Evolutionary conservation across 2,113 vertebrate genomes (phyloP).

Genomic region (Mormyrus lacerda): DNA sequence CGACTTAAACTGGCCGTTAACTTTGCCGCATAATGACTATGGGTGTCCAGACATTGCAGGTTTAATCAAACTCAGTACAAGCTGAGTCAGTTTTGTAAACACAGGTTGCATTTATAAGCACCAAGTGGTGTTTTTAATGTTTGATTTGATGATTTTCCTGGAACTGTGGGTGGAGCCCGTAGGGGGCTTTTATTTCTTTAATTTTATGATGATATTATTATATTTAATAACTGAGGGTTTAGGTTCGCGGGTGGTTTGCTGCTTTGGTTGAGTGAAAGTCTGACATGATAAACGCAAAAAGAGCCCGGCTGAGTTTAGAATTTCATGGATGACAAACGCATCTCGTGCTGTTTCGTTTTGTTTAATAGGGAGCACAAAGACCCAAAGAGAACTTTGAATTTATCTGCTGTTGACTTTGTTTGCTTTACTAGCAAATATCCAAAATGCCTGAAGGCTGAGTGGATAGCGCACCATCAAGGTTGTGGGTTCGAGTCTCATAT

Average conservation of each 20-base stretch:
- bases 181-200: neutral
- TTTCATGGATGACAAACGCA: neutral
- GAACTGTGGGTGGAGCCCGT: conserved; percentile 16
- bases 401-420: neutral
- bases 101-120: neutral
- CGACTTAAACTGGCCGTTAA: neutral
- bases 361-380: neutral
- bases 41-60: neutral
- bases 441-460: neutral
- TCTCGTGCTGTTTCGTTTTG: neutral
- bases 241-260: neutral
- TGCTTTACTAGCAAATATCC: neutral
- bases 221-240: neutral
- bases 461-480: neutral
- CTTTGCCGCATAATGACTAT: neutral
- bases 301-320: neutral
- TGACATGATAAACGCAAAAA: neutral
- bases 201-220: neutral
- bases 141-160: neutral
- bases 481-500: neutral
- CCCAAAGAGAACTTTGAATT: neutral
- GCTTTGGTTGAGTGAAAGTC: neutral
- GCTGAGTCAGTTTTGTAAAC: neutral
- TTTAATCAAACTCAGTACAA: neutral
- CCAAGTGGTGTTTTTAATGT: neutral